Evolutionary conservation across 2,888 invertebrate species (phyloP), one percentile per base, ranked within the genome.

Genomic region (Euproctis similis): DNA sequence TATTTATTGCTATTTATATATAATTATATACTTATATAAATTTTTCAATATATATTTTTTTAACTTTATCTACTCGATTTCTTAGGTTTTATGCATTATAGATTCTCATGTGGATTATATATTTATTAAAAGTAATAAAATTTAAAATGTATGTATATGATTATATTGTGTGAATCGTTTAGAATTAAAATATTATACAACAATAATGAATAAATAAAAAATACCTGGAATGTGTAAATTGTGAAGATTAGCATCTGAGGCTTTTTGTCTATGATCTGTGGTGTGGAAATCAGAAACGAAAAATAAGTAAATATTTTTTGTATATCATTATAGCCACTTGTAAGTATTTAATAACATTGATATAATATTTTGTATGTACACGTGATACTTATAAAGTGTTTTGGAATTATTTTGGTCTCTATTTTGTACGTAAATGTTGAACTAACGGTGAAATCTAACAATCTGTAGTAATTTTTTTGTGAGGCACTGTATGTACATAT

Each of bases 401-500:
- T 33, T 75, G 74, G 73, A 68, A 61, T 59, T 50, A 58, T 73
- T 77, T 80, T 82, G 81, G 81, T 82, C 80, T 81, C 63, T 69
- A 70, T 65, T 76, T 81, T 81, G 81, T 82, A 80, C 81, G 75
- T 68, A 74, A 40, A 59, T 51, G 73, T 80, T 78, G 76, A 65
- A 75, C 73, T 78, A 72, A 71, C 39, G 58, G 71, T 73, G 67
- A 59, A n/a, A 34, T 42, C 36, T 42, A 35, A 30, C 38, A 36
- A 27, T 34, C 45, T 59, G 58, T 62, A 50, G n/a, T n/a, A n/a
- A n/a, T n/a, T n/a, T n/a, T n/a, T n/a, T 34, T 34, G 22, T 43
- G 65, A 72, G 73, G 70, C 74, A 70, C 75, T 64, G 68, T 43
- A 43, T 48, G 31, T 31, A 28, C 23, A 38, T 6, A n/a, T 21